Evolutionary conservation across 2,113 vertebrate species (phyloP).

Genomic region (Lampris megalopsis): DNA sequence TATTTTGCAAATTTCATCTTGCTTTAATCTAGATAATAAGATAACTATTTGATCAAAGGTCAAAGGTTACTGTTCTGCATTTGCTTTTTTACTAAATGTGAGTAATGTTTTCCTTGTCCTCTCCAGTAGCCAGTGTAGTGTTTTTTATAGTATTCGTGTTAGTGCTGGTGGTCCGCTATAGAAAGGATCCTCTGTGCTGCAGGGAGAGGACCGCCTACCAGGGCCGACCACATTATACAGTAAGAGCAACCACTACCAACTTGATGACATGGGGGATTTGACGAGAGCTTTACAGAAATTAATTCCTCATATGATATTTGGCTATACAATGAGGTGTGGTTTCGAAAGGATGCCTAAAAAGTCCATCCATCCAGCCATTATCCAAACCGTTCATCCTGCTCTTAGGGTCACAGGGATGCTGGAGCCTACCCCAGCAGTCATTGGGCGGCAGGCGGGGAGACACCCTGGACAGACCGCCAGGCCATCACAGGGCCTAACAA

Average conservation of each 20-base stretch:
- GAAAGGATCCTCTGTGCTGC: constrained; percentile 75
- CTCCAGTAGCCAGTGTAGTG: constrained; percentile 60
- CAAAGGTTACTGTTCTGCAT: background rate
- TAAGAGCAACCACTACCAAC: constrained; percentile 43
- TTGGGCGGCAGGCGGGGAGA: too few relatives aligned
- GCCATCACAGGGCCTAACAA: too few relatives aligned
- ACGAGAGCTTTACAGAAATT: background rate
- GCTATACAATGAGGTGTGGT: too few relatives aligned
- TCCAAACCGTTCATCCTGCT: too few relatives aligned
- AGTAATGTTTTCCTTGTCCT: background rate
- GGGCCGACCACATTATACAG: constrained; percentile 65
- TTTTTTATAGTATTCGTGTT: constrained; percentile 73
- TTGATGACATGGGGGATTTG: background rate
- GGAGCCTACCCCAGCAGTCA: too few relatives aligned
- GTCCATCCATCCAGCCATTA: too few relatives aligned
- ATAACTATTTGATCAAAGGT: too few relatives aligned
- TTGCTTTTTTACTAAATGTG: background rate
- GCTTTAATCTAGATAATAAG: too few relatives aligned
- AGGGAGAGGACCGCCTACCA: constrained; percentile 64
- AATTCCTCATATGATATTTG: background rate
- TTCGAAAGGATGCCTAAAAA: too few relatives aligned
- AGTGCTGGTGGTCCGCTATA: constrained; percentile 71
- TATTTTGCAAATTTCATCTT: too few relatives aligned
- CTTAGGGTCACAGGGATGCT: too few relatives aligned
- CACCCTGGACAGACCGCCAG: too few relatives aligned